Base-by-base conservation (phyloP, 2,888 invertebrate species). In the Xylophagus ater region DNA sequence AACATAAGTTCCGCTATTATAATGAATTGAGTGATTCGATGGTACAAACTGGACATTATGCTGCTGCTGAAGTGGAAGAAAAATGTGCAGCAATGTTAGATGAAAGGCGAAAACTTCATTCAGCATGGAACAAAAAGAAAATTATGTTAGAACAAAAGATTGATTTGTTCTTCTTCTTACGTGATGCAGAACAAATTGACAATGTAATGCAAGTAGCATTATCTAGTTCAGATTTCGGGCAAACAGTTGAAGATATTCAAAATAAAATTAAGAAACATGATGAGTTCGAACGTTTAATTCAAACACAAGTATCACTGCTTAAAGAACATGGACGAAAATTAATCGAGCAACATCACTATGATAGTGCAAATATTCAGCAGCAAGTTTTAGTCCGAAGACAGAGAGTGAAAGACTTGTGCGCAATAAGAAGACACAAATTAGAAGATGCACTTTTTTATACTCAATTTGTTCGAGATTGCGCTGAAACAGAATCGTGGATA, bases 141-240 rank as follows among this genome's bases (percentile, higher is more conserved):
- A n/a, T n/a, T n/a, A n/a, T n/a, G n/a, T n/a, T n/a, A n/a, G n/a
- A n/a, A n/a, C n/a, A n/a, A n/a, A n/a, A n/a, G n/a, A n/a, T n/a
- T n/a, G n/a, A n/a, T 64, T 71, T 93, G 53, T 93, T 94, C 65
- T 85, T 88, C 62, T 96, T 97, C 77, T 65, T 92, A 46, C 72
- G 94, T 3, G 96, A 97, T 66, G 89, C 90, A n/a, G 88, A 89
- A 55, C 86, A 88, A 60, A 74, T 96, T 43, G 87, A 93, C 57
- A 84, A 88, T 47, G 73, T 86, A 9, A 87, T 90, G 65, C 92
- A 94, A 57, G 83, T 81, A 0, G 75, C 81, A 0, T 58, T 85
- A 1, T 71, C 60, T 61, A 78, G 75, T 40, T 74, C 75, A 1
- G 81, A 83, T 51, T 78, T 79, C 42, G 79, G 83, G 0, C 75